These are phyloP conservation scores for Synanthedon tipuliformis DNA, from an alignment of 2,888 invertebrate genomes.

Conservation along the genomic window DNA sequence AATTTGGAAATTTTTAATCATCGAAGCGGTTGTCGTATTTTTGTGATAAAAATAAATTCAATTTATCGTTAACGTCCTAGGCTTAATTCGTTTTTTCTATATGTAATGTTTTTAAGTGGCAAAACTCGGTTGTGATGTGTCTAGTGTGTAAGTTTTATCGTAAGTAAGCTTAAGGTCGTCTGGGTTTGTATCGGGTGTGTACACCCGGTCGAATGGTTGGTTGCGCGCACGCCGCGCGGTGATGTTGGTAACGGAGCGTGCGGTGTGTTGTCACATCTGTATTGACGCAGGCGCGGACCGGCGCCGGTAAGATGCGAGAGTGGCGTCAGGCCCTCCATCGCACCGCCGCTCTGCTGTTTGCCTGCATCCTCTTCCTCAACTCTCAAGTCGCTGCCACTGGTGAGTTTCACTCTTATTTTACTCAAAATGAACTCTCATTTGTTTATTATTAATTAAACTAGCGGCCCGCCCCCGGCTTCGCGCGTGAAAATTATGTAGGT, in stretches of 20 bases:
- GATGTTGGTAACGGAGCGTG: conserved; percentile 39
- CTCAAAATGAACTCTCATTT: conserved; percentile 23
- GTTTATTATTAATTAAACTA: conserved; percentile 7
- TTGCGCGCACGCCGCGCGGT: conserved; percentile 48
- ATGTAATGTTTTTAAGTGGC: conserved; percentile 38
- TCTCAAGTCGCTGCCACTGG: conserved; percentile 58
- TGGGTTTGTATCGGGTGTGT: conserved; percentile 2
- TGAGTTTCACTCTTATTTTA: conserved; percentile 25
- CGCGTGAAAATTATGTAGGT: neutral
- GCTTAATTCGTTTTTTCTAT: conserved; percentile 17
- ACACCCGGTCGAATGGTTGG: conserved; percentile 14
- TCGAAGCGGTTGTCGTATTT: conserved; percentile 71
- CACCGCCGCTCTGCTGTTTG: conserved; percentile 58
- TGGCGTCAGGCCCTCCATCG: conserved; percentile 56
- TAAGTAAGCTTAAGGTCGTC: conserved; percentile 35
- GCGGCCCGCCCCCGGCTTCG: neutral
- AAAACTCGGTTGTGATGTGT: conserved; percentile 71
- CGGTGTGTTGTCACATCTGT: conserved; percentile 49
- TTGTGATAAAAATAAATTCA: conserved; percentile 49
- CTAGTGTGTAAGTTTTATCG: conserved; percentile 51
- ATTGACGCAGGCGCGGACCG: conserved; percentile 59
- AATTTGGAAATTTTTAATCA: conserved; percentile 55
- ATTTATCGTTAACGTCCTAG: conserved; percentile 2
- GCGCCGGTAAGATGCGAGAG: conserved; percentile 69
- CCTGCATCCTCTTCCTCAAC: conserved; percentile 56